Conservation (phyloP, 1,140 invertebrate genomes). For the Drosophila truncata region DNA sequence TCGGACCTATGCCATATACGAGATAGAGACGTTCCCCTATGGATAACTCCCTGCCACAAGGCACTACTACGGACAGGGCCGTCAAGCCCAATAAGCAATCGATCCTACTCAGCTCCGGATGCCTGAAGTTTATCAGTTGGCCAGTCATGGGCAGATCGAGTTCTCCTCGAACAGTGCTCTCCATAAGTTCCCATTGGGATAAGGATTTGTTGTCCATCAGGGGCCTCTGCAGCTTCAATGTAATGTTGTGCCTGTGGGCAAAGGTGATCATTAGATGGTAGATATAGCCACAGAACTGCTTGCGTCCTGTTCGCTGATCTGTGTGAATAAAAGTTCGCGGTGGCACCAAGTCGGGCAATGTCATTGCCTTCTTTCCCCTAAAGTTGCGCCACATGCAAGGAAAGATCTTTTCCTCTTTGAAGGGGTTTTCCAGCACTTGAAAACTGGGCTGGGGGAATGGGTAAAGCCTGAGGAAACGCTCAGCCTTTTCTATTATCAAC, state of each 20-base stretch:
- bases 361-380: conserved; percentile 25
- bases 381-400: conserved; percentile 34
- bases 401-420: conserved; percentile 5
- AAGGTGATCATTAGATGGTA: conserved; percentile 9
- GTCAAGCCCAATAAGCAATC: not conserved
- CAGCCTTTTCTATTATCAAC: conserved; percentile 1
- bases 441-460: conserved; percentile 46
- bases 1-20: not conserved
- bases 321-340: conserved; percentile 28
- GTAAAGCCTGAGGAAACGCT: conserved; percentile 6
- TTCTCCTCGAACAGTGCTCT: not conserved
- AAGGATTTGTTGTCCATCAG: not conserved
- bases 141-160: conserved; percentile 36
- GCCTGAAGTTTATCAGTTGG: not conserved
- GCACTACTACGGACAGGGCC: conserved; percentile 29
- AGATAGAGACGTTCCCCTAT: not conserved
- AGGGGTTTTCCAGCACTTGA: not conserved
- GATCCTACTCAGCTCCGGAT: not conserved
- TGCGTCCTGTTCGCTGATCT: conserved; percentile 15
- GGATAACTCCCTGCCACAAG: conserved; percentile 31
- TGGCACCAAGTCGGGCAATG: conserved; percentile 13
- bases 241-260: conserved; percentile 31
- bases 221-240: not conserved
- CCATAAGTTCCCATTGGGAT: not conserved
- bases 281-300: not conserved